Evolutionary conservation across 2,888 invertebrate genomes (phyloP).

Genomic region (Phoenoteleia sp.): DNA sequence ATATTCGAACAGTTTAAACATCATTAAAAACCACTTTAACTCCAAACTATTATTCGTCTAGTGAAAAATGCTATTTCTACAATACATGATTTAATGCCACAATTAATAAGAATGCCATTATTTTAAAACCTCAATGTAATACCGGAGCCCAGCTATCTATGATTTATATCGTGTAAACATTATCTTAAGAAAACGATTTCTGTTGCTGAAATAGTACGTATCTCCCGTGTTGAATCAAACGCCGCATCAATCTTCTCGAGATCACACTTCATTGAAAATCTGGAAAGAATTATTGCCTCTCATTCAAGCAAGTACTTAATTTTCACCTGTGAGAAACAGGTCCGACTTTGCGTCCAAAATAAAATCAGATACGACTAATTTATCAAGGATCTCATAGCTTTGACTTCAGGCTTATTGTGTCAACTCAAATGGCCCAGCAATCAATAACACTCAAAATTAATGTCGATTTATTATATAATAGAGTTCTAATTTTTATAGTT

Average conservation of each 20-base stretch:
- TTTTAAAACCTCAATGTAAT: slow-evolving; percentile 17
- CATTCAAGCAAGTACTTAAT: slow-evolving; percentile 82
- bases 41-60: background rate
- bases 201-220: slow-evolving; percentile 76
- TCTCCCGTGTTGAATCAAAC: slow-evolving; percentile 79
- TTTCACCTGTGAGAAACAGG: slow-evolving; percentile 82
- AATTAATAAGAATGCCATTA: slow-evolving; percentile 56
- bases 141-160: slow-evolving; percentile 1
- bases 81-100: slow-evolving; percentile 32
- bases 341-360: slow-evolving; percentile 70
- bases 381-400: slow-evolving; percentile 67
- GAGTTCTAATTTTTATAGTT: slow-evolving; percentile 35
- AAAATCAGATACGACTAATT: slow-evolving; percentile 75
- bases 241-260: slow-evolving; percentile 78
- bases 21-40: background rate
- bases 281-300: slow-evolving; percentile 83
- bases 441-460: slow-evolving; percentile 59
- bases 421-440: slow-evolving; percentile 48
- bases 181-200: slow-evolving; percentile 47
- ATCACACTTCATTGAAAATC: slow-evolving; percentile 74
- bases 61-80: slow-evolving; percentile 22
- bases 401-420: slow-evolving; percentile 59
- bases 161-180: slow-evolving; percentile 65
- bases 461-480: slow-evolving; percentile 51
- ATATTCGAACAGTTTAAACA: background rate